Percentiles rank a stretch among this genome's conserved stretches.
Evolutionary conservation across 2,113 vertebrate species (phyloP).

Genomic region (Passer domesticus): DNA sequence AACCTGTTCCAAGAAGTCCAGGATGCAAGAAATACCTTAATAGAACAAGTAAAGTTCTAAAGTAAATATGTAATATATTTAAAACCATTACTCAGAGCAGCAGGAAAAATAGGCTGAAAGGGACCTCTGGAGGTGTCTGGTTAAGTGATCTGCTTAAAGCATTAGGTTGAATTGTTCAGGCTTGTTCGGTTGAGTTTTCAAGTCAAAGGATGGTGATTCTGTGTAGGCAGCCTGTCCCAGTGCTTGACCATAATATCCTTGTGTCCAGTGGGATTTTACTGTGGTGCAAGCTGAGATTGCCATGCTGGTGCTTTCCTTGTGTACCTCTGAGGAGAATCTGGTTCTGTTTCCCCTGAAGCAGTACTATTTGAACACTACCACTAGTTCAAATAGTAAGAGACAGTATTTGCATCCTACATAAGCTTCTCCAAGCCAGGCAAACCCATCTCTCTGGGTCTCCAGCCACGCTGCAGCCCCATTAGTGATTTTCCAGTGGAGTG

Average conservation of each 20-base stretch:
- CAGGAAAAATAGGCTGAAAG: neutral
- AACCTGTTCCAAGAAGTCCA: slow-evolving; percentile 76
- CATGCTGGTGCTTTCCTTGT: neutral
- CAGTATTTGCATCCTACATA: neutral
- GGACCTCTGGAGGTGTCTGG: neutral
- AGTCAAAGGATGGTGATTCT: neutral
- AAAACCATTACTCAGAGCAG: neutral
- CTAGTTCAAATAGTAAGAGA: neutral
- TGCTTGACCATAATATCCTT: neutral
- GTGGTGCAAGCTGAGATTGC: rapidly evolving
- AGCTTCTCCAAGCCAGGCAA: neutral
- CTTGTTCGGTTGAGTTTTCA: neutral
- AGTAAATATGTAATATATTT: slow-evolving; percentile 68
- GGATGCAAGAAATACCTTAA: slow-evolving; percentile 85
- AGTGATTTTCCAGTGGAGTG: neutral
- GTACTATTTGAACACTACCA: no score
- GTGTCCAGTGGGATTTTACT: rapidly evolving
- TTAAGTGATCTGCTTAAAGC: neutral
- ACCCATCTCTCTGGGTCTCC: neutral
- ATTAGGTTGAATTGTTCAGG: neutral
- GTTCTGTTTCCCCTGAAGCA: neutral
- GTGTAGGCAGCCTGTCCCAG: neutral
- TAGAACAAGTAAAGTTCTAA: slow-evolving; percentile 92
- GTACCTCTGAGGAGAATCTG: neutral
- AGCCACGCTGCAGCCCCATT: neutral